phyloP scores from a whole-genome alignment of 2,113 vertebrate species.

The Acanthochromis polyacanthus region DNA sequence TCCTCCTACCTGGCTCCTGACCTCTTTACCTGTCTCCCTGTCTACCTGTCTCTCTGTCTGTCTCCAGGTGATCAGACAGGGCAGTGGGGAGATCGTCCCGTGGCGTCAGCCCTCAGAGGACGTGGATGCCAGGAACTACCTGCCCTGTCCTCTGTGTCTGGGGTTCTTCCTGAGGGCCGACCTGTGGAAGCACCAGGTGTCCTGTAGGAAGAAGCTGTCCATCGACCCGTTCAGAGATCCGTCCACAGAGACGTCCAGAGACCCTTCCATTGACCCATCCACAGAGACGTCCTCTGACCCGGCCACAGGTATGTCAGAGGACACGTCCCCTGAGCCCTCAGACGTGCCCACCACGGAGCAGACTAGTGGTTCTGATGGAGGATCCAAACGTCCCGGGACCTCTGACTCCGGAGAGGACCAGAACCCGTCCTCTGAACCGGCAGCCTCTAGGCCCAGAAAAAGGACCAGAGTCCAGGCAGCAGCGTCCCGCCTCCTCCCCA shows the following conservation, averaged over 20 bases:
- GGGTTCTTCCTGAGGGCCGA: conserved; percentile 72
- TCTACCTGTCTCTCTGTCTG: background rate
- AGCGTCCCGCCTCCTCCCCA: conserved; percentile 65
- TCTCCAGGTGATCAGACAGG: conserved; percentile 67
- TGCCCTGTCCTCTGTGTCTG: conserved; percentile 65
- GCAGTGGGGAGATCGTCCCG: conserved; percentile 59
- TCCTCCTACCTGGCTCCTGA: no score
- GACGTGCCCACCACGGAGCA: background rate
- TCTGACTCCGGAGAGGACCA: conserved; percentile 9
- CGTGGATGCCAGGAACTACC: conserved; percentile 65
- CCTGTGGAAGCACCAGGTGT: conserved; percentile 72
- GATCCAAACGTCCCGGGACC: background rate
- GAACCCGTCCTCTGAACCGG: background rate
- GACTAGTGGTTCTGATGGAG: background rate
- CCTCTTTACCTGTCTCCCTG: no score
- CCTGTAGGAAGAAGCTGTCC: conserved; percentile 64
- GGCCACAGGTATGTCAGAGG: background rate
- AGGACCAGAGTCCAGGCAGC: conserved; percentile 66
- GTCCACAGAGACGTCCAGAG: no score
- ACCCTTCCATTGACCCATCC: no score
- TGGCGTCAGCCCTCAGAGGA: conserved; percentile 72
- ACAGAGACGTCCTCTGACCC: background rate
- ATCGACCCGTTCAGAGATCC: conserved; percentile 22
- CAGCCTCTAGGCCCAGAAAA: conserved; percentile 33
- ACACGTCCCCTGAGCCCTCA: background rate